Evolutionary conservation across 2,888 invertebrate species (phyloP).

Genomic region (Lobophora halterata): DNA sequence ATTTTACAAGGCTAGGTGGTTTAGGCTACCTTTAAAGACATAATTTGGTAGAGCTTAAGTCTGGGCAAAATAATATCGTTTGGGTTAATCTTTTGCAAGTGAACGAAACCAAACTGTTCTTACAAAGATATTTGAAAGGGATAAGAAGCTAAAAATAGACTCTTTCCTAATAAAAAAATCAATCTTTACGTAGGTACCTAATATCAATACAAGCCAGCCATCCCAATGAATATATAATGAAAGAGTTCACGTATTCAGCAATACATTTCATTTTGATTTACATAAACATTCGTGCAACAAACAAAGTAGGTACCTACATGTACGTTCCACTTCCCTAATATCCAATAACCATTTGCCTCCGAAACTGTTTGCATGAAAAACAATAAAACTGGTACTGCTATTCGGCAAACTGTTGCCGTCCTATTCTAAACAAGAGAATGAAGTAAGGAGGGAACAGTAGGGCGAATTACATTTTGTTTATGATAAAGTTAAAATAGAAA

Average conservation of each 20-base stretch:
- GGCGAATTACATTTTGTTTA: slow-evolving; percentile 60
- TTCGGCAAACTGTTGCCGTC: slow-evolving; percentile 33
- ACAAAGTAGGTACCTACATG: slow-evolving; percentile 24
- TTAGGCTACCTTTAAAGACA: too few species aligned
- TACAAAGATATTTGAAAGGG: too few species aligned
- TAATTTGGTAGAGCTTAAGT: too few species aligned
- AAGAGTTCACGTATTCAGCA: slow-evolving; percentile 17
- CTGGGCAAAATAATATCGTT: too few species aligned
- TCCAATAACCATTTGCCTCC: slow-evolving; percentile 35
- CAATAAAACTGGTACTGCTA: slow-evolving; percentile 51
- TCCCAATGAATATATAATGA: slow-evolving; percentile 6
- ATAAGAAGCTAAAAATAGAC: too few species aligned
- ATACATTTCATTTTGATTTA: slow-evolving; percentile 27
- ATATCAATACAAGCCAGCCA: slow-evolving; percentile 2
- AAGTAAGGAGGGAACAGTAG: slow-evolving; percentile 44
- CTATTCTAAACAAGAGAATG: slow-evolving; percentile 29
- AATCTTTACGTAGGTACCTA: background rate
- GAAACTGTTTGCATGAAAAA: slow-evolving; percentile 45
- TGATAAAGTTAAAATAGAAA: slow-evolving; percentile 58
- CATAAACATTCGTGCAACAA: slow-evolving; percentile 28
- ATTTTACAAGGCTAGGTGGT: too few species aligned
- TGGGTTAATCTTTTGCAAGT: too few species aligned
- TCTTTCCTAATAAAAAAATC: too few species aligned
- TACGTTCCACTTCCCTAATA: slow-evolving; percentile 30
- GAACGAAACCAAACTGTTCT: too few species aligned